phyloP scores from a whole-genome alignment of 2,888 invertebrate species.

The Ectemnius lituratus region DNA sequence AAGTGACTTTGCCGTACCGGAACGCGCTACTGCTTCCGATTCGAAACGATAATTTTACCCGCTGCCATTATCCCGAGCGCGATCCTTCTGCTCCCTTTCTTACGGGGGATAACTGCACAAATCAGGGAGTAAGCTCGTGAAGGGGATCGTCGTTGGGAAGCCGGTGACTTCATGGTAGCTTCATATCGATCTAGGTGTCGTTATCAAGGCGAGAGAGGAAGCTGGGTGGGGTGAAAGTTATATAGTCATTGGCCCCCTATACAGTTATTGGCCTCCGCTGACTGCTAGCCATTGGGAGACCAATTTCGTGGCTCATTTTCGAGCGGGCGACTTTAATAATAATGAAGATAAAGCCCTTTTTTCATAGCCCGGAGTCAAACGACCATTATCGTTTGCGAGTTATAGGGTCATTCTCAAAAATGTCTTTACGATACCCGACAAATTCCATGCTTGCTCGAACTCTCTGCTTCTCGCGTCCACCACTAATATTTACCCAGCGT shows the following conservation, averaged over 20 bases:
- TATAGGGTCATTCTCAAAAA: constrained; percentile 42
- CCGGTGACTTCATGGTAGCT: constrained; percentile 46
- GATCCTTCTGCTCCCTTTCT: constrained; percentile 6
- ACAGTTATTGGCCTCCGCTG: constrained; percentile 56
- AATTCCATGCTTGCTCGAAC: not conserved
- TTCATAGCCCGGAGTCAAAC: constrained; percentile 22
- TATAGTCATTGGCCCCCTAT: constrained; percentile 64
- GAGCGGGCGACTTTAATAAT: constrained; percentile 61
- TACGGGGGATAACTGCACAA: not conserved
- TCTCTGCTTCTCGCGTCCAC: not conserved
- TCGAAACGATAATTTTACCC: not conserved
- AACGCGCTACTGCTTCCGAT: not conserved
- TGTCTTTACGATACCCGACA: constrained; percentile 42
- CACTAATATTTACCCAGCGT: constrained; percentile 9
- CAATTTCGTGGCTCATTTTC: constrained; percentile 64
- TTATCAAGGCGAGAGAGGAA: constrained; percentile 49
- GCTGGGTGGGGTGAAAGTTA: constrained; percentile 49
- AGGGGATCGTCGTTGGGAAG: constrained; percentile 35
- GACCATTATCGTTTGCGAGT: constrained; percentile 39
- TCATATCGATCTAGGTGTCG: constrained; percentile 62
- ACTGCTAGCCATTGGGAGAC: constrained; percentile 57
- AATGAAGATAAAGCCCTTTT: constrained; percentile 58
- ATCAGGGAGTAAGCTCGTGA: constrained; percentile 11
- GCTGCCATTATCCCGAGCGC: not conserved
- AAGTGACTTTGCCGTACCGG: not conserved